Percentiles rank a stretch among this genome's conserved stretches.
Conservation (phyloP, 2,888 invertebrate species). For the Salpingus planirostris region DNA sequence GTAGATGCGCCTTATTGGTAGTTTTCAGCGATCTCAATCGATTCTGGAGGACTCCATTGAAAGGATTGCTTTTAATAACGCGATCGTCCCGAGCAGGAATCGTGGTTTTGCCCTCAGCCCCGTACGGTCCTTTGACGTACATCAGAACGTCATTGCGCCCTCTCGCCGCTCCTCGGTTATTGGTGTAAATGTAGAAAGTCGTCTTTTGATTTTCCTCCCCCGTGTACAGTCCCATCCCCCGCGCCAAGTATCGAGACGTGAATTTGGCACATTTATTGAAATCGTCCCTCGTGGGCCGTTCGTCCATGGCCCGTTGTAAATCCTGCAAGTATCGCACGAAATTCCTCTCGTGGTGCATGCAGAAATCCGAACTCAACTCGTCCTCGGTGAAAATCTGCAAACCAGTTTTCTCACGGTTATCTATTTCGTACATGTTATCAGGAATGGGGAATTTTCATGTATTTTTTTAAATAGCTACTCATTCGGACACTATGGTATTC, state of each 20-base stretch:
- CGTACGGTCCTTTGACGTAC: constrained; percentile 34
- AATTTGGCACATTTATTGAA: constrained; percentile 17
- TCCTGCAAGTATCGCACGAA: constrained; percentile 47
- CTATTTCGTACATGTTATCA: too few species aligned
- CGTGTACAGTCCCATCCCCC: constrained; percentile 52
- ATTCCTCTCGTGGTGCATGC: constrained; percentile 48
- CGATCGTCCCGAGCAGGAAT: constrained; percentile 20
- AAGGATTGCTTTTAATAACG: constrained; percentile 10
- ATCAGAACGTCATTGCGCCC: constrained; percentile 26
- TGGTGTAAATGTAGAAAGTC: constrained; percentile 49
- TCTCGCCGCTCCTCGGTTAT: constrained; percentile 14
- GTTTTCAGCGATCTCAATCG: constrained; percentile 11
- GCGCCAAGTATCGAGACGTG: constrained; percentile 47
- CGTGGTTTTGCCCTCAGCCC: constrained; percentile 26
- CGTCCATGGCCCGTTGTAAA: constrained; percentile 38
- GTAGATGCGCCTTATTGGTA: constrained; percentile 11
- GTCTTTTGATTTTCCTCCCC: constrained; percentile 49
- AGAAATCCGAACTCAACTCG: constrained; percentile 46
- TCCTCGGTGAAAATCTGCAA: constrained; percentile 51
- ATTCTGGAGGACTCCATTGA: constrained; percentile 11
- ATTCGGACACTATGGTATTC: too few species aligned
- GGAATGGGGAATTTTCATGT: too few species aligned
- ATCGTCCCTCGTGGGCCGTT: constrained; percentile 18
- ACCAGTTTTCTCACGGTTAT: too few species aligned
- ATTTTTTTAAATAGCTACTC: too few species aligned